Percentiles rank a stretch among this genome's conserved stretches.
phyloP scores from a whole-genome alignment of 1,140 invertebrate genomes.

The Diprion similis region DNA sequence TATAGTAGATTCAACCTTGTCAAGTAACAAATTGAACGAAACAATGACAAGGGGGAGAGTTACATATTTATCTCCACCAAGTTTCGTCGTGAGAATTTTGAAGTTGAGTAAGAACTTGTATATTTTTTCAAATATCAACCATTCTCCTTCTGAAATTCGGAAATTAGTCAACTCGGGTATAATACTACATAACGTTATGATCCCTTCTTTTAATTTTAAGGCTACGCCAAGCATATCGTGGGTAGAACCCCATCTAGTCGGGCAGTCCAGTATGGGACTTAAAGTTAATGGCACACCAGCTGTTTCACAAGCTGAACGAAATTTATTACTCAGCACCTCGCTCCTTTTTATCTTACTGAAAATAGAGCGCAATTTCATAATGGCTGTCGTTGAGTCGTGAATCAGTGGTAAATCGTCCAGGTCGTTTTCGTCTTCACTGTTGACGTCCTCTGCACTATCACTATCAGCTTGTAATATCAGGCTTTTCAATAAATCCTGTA shows the following conservation, averaged over 20 bases:
- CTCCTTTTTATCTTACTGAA: slow-evolving; percentile 43
- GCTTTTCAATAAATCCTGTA: slow-evolving; percentile 16
- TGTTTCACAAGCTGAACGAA: slow-evolving; percentile 41
- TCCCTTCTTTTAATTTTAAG: slow-evolving; percentile 22
- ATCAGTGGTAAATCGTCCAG: slow-evolving; percentile 12
- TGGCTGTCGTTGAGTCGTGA: slow-evolving; percentile 38
- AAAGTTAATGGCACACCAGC: slow-evolving; percentile 25
- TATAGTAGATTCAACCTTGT: slow-evolving; percentile 45
- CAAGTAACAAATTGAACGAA: slow-evolving; percentile 47
- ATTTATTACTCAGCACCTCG: slow-evolving; percentile 40
- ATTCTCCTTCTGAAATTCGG: slow-evolving; percentile 39
- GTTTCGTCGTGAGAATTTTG: slow-evolving; percentile 40
- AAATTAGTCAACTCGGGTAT: slow-evolving; percentile 40
- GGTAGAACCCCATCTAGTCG: neutral
- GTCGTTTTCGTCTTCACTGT: slow-evolving; percentile 32
- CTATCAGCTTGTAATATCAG: neutral
- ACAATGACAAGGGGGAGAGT: slow-evolving; percentile 44
- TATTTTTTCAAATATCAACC: slow-evolving; percentile 39
- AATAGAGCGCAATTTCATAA: slow-evolving; percentile 38
- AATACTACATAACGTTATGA: slow-evolving; percentile 38
- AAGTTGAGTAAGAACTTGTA: slow-evolving; percentile 46
- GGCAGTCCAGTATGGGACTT: neutral
- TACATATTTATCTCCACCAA: slow-evolving; percentile 47
- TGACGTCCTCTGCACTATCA: slow-evolving; percentile 31
- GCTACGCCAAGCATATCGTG: slow-evolving; percentile 26